Evolutionary conservation across 2,113 vertebrate species (phyloP).

Genomic region (Alethe diademata): DNA sequence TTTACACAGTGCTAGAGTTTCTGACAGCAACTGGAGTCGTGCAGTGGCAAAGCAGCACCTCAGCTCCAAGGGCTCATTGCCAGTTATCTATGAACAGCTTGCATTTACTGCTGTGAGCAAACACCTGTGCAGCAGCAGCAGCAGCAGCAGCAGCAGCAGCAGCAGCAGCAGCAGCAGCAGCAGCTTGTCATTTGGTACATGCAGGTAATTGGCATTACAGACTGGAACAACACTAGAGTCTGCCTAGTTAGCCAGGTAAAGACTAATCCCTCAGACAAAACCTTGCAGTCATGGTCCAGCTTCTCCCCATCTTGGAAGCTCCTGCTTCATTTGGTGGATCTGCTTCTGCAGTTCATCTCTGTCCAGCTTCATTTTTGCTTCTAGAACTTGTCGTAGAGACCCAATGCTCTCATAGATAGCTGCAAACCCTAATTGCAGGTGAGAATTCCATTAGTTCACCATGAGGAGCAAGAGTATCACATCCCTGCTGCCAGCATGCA

Average conservation of each 20-base stretch:
- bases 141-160: neutral
- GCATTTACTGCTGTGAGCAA: constrained; percentile 20
- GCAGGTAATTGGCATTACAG: constrained; percentile 1
- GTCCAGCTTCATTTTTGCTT: constrained; percentile 80
- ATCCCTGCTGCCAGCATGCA: neutral
- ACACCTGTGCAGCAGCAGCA: constrained; percentile 28
- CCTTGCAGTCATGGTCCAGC: neutral
- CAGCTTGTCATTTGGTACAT: constrained; percentile 44
- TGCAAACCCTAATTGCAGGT: constrained; percentile 71
- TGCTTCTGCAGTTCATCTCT: constrained; percentile 80
- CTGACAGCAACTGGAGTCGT: constrained; percentile 14
- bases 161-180: neutral
- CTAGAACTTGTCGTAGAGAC: constrained; percentile 78
- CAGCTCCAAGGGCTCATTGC: neutral
- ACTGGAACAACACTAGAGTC: neutral
- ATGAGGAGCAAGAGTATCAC: neutral
- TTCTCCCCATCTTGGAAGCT: constrained; percentile 59
- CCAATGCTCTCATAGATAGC: constrained; percentile 82
- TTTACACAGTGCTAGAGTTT: neutral
- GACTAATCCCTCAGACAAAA: neutral
- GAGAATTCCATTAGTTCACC: neutral
- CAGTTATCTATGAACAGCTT: neutral
- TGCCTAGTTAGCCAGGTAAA: neutral
- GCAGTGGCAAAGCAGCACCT: constrained; percentile 10
- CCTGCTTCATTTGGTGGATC: constrained; percentile 73